These are phyloP conservation scores for Eira barbara DNA, from an alignment of 2,113 vertebrate genomes.

Conservation along the genomic window DNA sequence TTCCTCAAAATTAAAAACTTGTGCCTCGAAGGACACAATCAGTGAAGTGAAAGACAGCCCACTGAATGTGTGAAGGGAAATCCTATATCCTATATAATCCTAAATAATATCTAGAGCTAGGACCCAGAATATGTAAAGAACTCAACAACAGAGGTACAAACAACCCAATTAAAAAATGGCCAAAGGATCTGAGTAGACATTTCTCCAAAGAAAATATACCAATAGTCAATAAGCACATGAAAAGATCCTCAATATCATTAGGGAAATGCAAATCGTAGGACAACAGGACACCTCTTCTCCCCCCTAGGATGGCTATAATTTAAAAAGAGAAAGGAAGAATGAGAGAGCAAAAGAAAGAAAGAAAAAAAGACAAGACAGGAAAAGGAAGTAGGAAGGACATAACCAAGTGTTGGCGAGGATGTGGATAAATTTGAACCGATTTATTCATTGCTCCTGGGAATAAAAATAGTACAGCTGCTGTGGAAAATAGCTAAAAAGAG, in stretches of 20 bases:
- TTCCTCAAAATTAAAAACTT: neutral
- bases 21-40: neutral
- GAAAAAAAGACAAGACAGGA: neutral
- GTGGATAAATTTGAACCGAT: neutral
- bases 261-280: neutral
- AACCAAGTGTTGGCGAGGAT: neutral
- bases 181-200: neutral
- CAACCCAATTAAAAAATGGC: neutral
- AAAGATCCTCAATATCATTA: neutral
- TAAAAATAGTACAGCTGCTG: neutral
- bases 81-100: neutral
- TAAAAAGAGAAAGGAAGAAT: neutral
- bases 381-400: neutral
- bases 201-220: neutral
- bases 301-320: neutral
- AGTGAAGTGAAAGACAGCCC: neutral
- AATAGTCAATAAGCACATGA: neutral
- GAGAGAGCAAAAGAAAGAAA: neutral
- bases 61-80: neutral
- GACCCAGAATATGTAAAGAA: neutral
- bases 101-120: neutral
- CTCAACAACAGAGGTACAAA: constrained; percentile 9
- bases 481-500: neutral
- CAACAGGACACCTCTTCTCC: neutral
- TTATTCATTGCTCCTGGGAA: neutral